Evolutionary conservation across 2,797 vertebrate genomes (phyloP), one percentile per base, ranked within the genome.

Genomic region (Myiothlypis coronata): DNA sequence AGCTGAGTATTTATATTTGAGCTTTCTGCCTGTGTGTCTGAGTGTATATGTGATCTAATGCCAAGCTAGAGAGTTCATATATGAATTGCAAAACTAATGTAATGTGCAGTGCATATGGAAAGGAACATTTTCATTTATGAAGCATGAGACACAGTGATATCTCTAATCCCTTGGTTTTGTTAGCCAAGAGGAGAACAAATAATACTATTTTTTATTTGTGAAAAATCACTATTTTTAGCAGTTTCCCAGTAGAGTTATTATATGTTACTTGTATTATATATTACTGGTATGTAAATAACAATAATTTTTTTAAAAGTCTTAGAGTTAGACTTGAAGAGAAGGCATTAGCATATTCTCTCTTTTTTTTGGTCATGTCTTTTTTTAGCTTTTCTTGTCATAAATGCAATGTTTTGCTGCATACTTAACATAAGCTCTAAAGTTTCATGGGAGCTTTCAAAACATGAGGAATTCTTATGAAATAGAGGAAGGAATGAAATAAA

Each of bases 11-110:
- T 88, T 82, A 56, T 84, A 64, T 84, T 94, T 35, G 4, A 94
- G 49, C 34, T 86, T 90, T 80, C 63, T 92, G 92, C 64, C 37
- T 75, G 64, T 23, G 5, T 65, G 30, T 12, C 52, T 83, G 90
- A 80, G 52, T 69, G 28, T 52, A 21, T 78, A 92, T 64, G 57
- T 91, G 86, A 93, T 89, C 75, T 94, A 85, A 76, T 64, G 91
- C 93, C 90, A 96, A 96, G 93, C 63, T 77, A 93, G 44, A 78
- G 94, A 74, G 23, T 72, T 80, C 77, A 74, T 90, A 67, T 96
- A 87, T 80, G 87, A 87, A 56, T 68, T 83, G 61, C 65, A 87
- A 87, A 69, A 65, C n/a, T 74, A 91, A 72, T 52, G 43, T 76
- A 65, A 89, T 47, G 22, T 77, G 61, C 49, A 50, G 15, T 41